phyloP scores from a whole-genome alignment of 2,113 vertebrate genomes.

The Ifrita kowaldi region DNA sequence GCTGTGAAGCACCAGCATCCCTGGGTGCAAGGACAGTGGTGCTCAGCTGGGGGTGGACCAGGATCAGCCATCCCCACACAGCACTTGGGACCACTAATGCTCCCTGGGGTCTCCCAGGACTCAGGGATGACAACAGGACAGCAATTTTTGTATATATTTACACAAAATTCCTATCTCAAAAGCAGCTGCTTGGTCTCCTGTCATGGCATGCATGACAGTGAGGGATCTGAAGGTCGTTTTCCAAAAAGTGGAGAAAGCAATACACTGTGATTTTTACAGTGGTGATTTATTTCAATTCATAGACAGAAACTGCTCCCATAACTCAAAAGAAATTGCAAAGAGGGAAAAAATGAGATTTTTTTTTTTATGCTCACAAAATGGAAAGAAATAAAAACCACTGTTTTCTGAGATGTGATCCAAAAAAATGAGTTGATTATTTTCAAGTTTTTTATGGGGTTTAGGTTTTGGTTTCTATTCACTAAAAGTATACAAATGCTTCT shows the following conservation, averaged over 20 bases:
- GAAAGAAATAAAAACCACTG: conserved; percentile 11
- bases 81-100: background rate
- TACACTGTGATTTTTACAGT: background rate
- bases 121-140: background rate
- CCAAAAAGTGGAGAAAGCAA: background rate
- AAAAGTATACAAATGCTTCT: background rate
- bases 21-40: background rate
- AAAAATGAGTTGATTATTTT: conserved; percentile 9
- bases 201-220: background rate
- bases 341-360: background rate
- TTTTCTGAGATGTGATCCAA: conserved; percentile 33
- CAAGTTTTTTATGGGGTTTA: conserved; percentile 5
- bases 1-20: background rate
- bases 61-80: background rate
- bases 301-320: background rate
- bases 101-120: background rate
- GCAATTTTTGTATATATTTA: background rate
- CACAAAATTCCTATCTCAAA: conserved; percentile 26
- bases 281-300: background rate
- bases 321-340: conserved; percentile 30
- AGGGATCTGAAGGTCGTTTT: background rate
- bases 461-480: background rate
- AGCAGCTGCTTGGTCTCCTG: background rate
- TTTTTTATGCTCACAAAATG: background rate
- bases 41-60: background rate